phyloP scores from a whole-genome alignment of 1,140 invertebrate genomes.

The Bombus turneri region DNA sequence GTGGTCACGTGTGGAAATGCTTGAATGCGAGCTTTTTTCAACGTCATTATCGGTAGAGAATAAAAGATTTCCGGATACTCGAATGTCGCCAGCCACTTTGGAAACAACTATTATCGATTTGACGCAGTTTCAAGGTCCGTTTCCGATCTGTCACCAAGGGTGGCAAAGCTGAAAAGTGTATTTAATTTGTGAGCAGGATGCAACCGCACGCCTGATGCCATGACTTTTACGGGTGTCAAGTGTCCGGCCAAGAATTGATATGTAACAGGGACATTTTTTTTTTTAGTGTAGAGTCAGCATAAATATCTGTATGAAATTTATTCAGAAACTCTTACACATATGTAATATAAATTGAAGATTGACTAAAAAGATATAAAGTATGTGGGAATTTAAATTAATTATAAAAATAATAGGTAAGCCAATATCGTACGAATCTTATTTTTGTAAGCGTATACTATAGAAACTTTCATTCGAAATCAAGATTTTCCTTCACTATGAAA shows the following conservation, averaged over 20 bases:
- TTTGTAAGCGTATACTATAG: no score
- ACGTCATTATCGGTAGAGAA: constrained; percentile 61
- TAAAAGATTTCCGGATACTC: constrained; percentile 73
- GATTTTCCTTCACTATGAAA: no score
- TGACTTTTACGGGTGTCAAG: constrained; percentile 62
- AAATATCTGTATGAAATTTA: no score
- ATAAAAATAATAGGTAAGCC: no score
- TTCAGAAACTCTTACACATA: no score
- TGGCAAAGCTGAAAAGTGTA: background rate
- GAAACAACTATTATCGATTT: constrained; percentile 59
- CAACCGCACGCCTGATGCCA: constrained; percentile 28
- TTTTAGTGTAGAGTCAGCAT: no score
- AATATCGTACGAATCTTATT: no score
- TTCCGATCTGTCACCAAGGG: constrained; percentile 59
- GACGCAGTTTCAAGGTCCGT: constrained; percentile 44
- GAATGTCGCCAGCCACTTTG: constrained; percentile 37
- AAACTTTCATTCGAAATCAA: no score
- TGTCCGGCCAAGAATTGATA: constrained; percentile 49
- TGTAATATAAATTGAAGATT: no score
- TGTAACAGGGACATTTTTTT: background rate
- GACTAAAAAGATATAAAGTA: no score
- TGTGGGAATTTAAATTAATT: no score
- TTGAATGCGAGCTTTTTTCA: constrained; percentile 3
- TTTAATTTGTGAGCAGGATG: constrained; percentile 35
- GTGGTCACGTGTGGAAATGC: constrained; percentile 37